phyloP scores from a whole-genome alignment of 2,113 vertebrate species.

The Chlorodrepanis virens region DNA sequence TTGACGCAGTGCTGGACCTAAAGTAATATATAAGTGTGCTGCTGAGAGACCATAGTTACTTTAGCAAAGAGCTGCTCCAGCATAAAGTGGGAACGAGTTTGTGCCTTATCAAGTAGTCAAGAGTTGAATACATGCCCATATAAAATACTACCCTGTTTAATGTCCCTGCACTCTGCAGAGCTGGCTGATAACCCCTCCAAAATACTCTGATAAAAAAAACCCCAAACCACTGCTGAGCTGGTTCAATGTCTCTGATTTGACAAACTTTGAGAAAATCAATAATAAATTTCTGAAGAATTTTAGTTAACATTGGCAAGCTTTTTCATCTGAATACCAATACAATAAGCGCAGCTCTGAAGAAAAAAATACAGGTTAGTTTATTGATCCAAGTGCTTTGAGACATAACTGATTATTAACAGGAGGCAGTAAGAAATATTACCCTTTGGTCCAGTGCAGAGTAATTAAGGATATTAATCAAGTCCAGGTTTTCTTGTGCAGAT shows the following conservation, averaged over 20 bases:
- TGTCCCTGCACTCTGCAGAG: not conserved
- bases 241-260: not conserved
- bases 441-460: constrained; percentile 8
- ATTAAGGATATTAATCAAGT: constrained; percentile 62
- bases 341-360: not conserved
- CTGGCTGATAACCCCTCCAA: not conserved
- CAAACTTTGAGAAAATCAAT: not conserved
- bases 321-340: not conserved
- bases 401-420: constrained; percentile 42
- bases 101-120: not conserved
- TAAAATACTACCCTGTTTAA: not conserved
- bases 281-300: not conserved
- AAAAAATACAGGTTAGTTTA: constrained; percentile 20
- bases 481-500: not conserved
- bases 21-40: not conserved
- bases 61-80: not conserved
- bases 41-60: not conserved
- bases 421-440: constrained; percentile 39
- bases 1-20: not conserved
- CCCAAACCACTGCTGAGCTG: not conserved
- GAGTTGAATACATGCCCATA: not conserved
- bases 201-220: not conserved
- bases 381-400: constrained; percentile 46
- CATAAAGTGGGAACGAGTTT: not conserved
- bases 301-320: not conserved